These are phyloP conservation scores for Falco naumanni DNA, from an alignment of 2,797 vertebrate genomes.

Conservation along the genomic window DNA sequence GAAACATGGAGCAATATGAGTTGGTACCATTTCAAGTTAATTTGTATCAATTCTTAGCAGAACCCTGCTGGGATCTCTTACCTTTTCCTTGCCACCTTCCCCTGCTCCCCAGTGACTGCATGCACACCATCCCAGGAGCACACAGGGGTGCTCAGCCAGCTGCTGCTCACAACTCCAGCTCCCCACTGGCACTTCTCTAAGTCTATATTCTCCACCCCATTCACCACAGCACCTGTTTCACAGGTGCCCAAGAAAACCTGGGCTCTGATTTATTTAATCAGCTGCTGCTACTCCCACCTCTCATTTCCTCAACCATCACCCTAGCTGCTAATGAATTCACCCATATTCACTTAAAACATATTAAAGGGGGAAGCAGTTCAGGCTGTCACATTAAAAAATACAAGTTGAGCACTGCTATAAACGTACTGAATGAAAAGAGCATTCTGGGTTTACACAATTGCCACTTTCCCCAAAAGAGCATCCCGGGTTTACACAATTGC, in stretches of 20 bases:
- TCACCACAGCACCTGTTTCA: not conserved
- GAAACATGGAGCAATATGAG: not conserved
- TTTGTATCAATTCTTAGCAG: not conserved
- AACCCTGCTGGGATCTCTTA: not conserved
- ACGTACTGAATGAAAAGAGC: not conserved
- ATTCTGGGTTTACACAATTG: not conserved
- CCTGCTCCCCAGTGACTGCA: not conserved
- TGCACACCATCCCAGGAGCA: fast-evolving
- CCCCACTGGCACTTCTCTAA: not conserved
- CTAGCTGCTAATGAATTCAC: not conserved
- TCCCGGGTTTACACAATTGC: not conserved
- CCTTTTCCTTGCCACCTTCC: not conserved
- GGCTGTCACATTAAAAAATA: not conserved
- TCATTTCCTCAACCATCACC: not conserved
- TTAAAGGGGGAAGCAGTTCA: not conserved
- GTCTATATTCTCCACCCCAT: not conserved
- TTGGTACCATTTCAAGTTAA: not conserved
- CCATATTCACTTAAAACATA: not conserved
- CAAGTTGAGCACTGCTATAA: not conserved
- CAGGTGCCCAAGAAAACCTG: not conserved
- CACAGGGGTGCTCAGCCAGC: not conserved
- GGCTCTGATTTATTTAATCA: not conserved
- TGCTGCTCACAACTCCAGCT: not conserved
- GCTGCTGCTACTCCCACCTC: fast-evolving
- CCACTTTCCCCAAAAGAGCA: not conserved